Percentiles rank a stretch among this genome's conserved stretches.
Evolutionary conservation across 2,888 invertebrate genomes (phyloP).

Genomic region (Meganola albula): DNA sequence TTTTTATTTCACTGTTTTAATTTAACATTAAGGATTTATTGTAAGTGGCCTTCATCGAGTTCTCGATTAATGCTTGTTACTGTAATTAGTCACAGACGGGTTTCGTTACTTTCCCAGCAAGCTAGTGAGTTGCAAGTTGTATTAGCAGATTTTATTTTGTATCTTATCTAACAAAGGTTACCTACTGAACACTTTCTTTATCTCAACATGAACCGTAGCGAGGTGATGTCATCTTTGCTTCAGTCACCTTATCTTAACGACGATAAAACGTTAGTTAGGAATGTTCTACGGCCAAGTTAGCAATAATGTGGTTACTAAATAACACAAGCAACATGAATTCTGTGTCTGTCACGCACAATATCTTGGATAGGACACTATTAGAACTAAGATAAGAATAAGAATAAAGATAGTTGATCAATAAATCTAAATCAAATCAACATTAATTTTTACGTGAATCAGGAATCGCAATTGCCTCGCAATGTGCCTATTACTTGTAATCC

Average conservation of each 20-base stretch:
- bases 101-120: constrained; percentile 23
- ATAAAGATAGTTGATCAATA: no score
- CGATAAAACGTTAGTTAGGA: constrained; percentile 62
- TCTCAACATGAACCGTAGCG: constrained; percentile 51
- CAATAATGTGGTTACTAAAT: no score
- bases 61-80: constrained; percentile 31
- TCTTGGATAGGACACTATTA: no score
- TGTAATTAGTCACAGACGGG: constrained; percentile 31
- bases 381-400: no score
- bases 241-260: constrained; percentile 59
- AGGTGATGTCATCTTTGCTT: constrained; percentile 68
- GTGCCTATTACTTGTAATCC: no score
- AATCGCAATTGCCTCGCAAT: no score
- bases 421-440: no score
- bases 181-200: constrained; percentile 67
- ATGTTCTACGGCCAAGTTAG: constrained; percentile 47
- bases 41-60: constrained; percentile 24
- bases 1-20: constrained; percentile 35
- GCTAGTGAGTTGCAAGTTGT: constrained; percentile 30
- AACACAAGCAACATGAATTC: no score
- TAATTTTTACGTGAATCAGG: no score
- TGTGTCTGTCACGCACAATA: no score
- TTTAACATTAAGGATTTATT: constrained; percentile 34
- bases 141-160: constrained; percentile 45
- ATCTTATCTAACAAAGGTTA: constrained; percentile 61